Conservation (phyloP, 2,113 vertebrate species). For the Halichoerus grypus region DNA sequence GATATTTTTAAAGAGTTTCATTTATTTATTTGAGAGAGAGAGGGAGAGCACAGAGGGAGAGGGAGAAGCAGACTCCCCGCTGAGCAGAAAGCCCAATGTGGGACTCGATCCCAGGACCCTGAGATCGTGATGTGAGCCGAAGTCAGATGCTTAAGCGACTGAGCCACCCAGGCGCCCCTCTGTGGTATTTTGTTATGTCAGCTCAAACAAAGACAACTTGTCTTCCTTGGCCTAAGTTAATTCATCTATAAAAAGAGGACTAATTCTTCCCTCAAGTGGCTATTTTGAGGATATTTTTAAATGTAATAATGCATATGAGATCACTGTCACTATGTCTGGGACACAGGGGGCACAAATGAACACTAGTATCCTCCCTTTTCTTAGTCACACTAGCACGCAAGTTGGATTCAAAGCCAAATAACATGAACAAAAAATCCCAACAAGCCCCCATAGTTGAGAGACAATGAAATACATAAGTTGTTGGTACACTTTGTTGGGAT, state of each 20-base stretch:
- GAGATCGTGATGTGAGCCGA: no score
- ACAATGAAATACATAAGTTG: background rate
- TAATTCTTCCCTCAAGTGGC: background rate
- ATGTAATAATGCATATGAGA: background rate
- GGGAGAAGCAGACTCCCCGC: no score
- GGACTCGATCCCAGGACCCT: no score
- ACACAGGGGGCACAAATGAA: background rate
- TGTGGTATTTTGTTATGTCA: background rate
- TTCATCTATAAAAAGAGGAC: background rate
- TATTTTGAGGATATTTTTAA: background rate
- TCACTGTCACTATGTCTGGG: background rate
- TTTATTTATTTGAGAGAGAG: no score
- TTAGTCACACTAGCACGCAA: background rate
- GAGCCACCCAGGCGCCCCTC: no score
- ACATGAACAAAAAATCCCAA: background rate
- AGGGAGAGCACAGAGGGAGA: no score
- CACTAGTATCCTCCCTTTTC: background rate
- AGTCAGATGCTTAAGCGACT: no score
- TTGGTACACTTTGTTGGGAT: background rate
- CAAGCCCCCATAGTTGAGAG: background rate
- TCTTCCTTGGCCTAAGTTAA: background rate
- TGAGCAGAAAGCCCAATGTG: no score
- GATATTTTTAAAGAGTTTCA: no score
- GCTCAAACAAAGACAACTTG: background rate
- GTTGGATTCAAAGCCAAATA: background rate